Percentiles rank a stretch among this genome's conserved stretches.
Conservation (phyloP, 1,140 invertebrate species). For the Drosophila subobscura region DNA sequence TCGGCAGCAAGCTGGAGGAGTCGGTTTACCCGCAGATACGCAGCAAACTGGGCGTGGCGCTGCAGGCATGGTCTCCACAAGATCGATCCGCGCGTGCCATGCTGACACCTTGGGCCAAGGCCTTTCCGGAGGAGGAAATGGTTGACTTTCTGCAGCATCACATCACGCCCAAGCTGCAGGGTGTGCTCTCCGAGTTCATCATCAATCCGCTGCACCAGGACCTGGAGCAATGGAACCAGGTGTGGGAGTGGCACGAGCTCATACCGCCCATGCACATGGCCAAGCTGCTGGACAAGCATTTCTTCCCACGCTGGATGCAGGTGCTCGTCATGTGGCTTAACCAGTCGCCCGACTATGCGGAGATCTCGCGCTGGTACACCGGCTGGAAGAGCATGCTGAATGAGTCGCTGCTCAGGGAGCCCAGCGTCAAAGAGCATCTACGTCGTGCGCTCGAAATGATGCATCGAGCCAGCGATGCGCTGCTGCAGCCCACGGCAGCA, state of each 20-base stretch:
- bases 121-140: constrained; percentile 92
- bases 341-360: constrained; percentile 91
- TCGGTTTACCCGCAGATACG: constrained; percentile 96
- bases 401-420: constrained; percentile 87
- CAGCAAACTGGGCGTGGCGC: constrained; percentile 94
- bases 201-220: constrained; percentile 95
- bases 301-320: constrained; percentile 95
- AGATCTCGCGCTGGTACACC: constrained; percentile 94
- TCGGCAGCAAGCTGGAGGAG: constrained; percentile 87
- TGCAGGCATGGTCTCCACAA: constrained; percentile 95
- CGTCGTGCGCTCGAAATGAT: constrained; percentile 96
- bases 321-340: constrained; percentile 91
- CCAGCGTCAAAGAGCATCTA: constrained; percentile 91
- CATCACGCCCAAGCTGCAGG: constrained; percentile 95
- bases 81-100: constrained; percentile 96
- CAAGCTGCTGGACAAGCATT: constrained; percentile 90
- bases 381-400: constrained; percentile 94
- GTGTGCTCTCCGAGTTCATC: constrained; percentile 88
- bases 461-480: constrained; percentile 86
- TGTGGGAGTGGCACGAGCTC: constrained; percentile 93
- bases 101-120: constrained; percentile 95
- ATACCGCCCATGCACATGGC: constrained; percentile 89
- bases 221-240: constrained; percentile 91
- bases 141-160: constrained; percentile 94
- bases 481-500: constrained; percentile 44